Base-by-base conservation (phyloP, 2,888 invertebrate species). In the Eumerus sabulonum region DNA sequence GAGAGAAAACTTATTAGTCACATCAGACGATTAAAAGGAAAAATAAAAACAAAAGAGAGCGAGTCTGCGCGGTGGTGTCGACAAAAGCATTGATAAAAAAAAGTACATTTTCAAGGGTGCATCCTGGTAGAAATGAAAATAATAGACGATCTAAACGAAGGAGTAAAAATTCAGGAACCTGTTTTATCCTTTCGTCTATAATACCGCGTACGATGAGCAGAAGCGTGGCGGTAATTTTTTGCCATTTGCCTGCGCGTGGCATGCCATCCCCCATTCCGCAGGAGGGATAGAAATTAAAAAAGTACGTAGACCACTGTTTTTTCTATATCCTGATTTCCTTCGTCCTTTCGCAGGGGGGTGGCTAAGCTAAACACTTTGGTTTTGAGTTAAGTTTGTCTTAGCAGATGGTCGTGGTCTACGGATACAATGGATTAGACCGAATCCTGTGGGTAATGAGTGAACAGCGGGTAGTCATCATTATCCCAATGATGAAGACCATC, bases 101-200 rank as follows among this genome's bases (percentile, higher is more conserved):
- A 70, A 60, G 14, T 4, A 27, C 7, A 27, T 70, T 73, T 79
- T 79, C 79, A 79, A 79, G 79, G 79, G 79, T 79, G 79, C 79
- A 74, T 79, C 68, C 73, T 74, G 60, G 64, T 64, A 73, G 38
- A 51, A 70, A 66, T 40, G 53, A 59, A 51, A 36, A 56, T 16
- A 27, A 66, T 48, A 12, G 35, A 42, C 9, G 14, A 48, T 16
- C 7, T 19, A 13, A 14, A 56, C 7, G 27, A 27, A 27, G 27
- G 27, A 27, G 19, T 59, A 18, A 38, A 36, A 16, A 38, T 42
- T 42, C 9, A 45, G 47, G 36, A 12, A 48, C 16, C 14, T 45
- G 53, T 42, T 42, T 62, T 71, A 36, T 27, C 27, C 27, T 27
- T 7, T 27, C 27, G 27, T 27, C 27, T 27, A 7, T 62, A 77